Evolutionary conservation across 2,113 vertebrate species (phyloP), one percentile per base, ranked within the genome.

Genomic region (Excalfactoria chinensis): DNA sequence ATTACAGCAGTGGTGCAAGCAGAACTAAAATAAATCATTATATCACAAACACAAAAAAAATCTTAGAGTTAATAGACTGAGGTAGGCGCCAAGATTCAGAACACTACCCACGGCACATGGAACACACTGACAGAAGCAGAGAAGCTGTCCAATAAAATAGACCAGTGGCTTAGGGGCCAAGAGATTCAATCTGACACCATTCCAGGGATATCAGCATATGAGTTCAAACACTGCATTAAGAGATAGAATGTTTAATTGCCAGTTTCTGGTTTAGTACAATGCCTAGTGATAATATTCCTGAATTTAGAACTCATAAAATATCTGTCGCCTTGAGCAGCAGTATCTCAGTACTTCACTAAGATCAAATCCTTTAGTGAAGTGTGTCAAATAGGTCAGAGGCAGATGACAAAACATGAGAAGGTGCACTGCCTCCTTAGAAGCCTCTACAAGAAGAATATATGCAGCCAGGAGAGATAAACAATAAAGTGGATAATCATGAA

Each of bases 151-250:
- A 82, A 25, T 85, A 95, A 88, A 86, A 96, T 89, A 93, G 66
- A 94, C 67, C 79, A 78, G 91, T 25, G 23, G 69, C 72, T 90
- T 71, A 85, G 43, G 51, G 79, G 77, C 63, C 67, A 22, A 69
- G 35, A 95, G 84, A 95, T 96, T 91, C 87, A 90, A 72, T 93
- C 80, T 93, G 93, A 96, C 94, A 94, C 93, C 93, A 94, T 95
- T 97, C 94, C 92, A 95, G 76, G 68, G 77, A 85, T 96, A 97
- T 96, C 94, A 96, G 79, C 79, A 83, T 71, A 83, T 78, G 80
- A 95, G 89, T 96, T 96, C 88, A 96, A 94, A 94, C 80, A 75
- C 80, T 69, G 43, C 76, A 94, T 86, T 90, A 91, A 68, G 58
- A 93, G 88, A 92, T 77, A 93, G 88, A 93, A 84, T 78, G 83